phyloP scores from a whole-genome alignment of 2,888 invertebrate species.

The Nomada fabriciana region DNA sequence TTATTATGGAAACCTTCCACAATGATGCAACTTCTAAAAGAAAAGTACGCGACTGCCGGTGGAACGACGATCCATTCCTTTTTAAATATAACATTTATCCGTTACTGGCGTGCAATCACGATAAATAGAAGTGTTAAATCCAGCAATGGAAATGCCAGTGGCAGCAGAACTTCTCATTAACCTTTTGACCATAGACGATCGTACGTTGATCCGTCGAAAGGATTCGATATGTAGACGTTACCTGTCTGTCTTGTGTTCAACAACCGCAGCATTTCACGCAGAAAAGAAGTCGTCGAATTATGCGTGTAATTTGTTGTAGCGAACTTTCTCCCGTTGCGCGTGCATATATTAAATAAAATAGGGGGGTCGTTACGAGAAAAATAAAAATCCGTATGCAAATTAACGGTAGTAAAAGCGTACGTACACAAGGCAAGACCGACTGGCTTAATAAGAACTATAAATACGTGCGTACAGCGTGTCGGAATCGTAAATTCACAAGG shows the following conservation, averaged over 20 bases:
- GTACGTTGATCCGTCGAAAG: conserved; percentile 10
- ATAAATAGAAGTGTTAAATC: conserved; percentile 7
- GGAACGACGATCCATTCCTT: neutral
- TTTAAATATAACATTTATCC: neutral
- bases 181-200: conserved; percentile 15
- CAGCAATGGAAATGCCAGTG: conserved; percentile 36
- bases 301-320: conserved; percentile 1
- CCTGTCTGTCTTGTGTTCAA: neutral
- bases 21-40: neutral
- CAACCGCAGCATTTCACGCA: neutral
- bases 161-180: conserved; percentile 36
- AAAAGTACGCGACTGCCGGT: neutral
- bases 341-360: conserved; percentile 21
- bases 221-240: neutral
- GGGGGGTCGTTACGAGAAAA: conserved; percentile 3
- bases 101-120: conserved; percentile 6
- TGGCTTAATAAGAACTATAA: conserved; percentile 13
- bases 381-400: conserved; percentile 28
- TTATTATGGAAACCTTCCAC: neutral
- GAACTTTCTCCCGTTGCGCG: conserved; percentile 29
- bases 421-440: neutral
- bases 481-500: conserved; percentile 8
- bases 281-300: conserved; percentile 14
- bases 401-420: conserved; percentile 13
- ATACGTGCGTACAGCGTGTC: neutral